phyloP scores from a whole-genome alignment of 2,797 vertebrate genomes.

The Simalia tracyae region DNA sequence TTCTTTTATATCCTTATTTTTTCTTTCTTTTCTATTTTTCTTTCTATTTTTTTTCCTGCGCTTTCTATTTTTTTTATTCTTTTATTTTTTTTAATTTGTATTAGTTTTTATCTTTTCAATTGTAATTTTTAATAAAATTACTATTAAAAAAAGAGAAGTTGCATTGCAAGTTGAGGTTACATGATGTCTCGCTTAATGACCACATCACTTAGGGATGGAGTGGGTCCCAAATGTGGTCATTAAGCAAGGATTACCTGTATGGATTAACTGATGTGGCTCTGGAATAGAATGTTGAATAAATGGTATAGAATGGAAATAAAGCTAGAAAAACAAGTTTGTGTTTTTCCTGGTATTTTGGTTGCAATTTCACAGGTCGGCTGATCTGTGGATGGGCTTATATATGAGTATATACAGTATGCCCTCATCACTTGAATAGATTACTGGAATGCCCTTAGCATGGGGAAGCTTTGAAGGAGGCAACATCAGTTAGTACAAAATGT shows the following conservation, averaged over 20 bases:
- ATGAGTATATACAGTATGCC: not conserved
- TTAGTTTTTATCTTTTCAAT: too few species aligned
- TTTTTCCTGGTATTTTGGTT: not conserved
- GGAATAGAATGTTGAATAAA: not conserved
- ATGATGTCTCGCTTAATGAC: not conserved
- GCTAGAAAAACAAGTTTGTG: not conserved
- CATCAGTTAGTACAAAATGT: not conserved
- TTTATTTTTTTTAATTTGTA: too few species aligned
- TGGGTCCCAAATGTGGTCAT: not conserved
- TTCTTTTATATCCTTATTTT: too few species aligned
- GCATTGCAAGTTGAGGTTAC: not conserved
- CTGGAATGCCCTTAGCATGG: not conserved
- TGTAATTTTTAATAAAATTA: too few species aligned
- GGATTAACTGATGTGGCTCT: not conserved
- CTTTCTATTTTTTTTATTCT: too few species aligned
- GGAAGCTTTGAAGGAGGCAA: not conserved
- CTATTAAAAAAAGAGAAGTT: too few species aligned
- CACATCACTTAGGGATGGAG: not conserved
- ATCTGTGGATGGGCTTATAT: not conserved
- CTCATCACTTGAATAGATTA: not conserved
- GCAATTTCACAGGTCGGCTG: not conserved
- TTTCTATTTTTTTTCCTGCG: too few species aligned
- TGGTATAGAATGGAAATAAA: not conserved
- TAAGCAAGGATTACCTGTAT: not conserved
- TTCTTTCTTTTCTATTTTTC: too few species aligned